Evolutionary conservation across 2,113 vertebrate genomes (phyloP).

Genomic region (Picathartes gymnocephalus): DNA sequence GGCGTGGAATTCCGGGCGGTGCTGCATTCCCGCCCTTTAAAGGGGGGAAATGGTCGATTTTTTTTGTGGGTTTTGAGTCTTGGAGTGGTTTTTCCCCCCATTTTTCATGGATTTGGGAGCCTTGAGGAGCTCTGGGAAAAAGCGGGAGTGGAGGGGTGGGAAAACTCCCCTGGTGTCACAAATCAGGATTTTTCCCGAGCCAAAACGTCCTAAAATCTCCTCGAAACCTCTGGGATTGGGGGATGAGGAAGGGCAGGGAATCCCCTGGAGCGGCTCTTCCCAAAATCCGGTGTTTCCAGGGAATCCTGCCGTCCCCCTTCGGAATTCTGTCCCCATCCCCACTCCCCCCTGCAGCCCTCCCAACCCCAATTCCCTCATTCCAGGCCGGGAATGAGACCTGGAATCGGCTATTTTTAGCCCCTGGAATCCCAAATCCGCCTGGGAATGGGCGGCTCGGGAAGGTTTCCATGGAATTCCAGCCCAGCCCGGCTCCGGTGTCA

Average conservation of each 20-base stretch:
- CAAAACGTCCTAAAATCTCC: background rate
- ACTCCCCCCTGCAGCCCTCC: no score
- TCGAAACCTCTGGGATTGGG: background rate
- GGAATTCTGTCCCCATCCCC: background rate
- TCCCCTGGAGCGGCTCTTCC: background rate
- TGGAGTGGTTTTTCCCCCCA: no score
- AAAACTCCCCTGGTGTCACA: background rate
- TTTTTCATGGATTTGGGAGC: background rate
- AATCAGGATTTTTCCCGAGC: fast-evolving
- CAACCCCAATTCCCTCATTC: background rate
- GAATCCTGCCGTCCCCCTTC: background rate
- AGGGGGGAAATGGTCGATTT: fast-evolving
- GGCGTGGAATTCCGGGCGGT: fast-evolving
- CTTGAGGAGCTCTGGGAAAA: background rate
- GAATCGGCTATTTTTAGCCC: background rate
- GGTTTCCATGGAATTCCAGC: background rate
- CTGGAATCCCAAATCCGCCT: background rate
- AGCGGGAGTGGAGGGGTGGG: no score
- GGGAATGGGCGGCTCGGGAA: background rate
- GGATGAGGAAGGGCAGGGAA: background rate
- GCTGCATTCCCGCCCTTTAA: fast-evolving
- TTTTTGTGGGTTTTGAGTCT: background rate
- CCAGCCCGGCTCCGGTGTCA: background rate
- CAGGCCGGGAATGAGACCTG: background rate
- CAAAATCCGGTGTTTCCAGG: background rate